Percentiles rank a stretch among this genome's conserved stretches.
phyloP scores from a whole-genome alignment of 2,113 vertebrate genomes.

The Ictidomys tridecemlineatus region DNA sequence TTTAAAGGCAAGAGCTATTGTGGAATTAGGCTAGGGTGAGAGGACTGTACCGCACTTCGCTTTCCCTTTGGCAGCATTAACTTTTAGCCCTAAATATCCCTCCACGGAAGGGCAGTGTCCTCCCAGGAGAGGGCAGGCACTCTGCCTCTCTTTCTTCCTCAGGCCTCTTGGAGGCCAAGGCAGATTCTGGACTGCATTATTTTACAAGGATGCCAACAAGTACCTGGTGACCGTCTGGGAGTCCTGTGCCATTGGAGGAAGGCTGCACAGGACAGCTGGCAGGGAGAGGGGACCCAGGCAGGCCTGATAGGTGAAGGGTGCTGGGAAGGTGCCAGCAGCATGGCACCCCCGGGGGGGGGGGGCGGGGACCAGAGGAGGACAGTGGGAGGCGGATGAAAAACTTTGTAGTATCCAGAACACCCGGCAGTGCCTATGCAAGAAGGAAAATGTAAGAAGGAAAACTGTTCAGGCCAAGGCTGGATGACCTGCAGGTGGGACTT shows the following conservation, averaged over 20 bases:
- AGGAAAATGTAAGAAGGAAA: background rate
- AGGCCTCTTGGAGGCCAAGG: background rate
- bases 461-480: background rate
- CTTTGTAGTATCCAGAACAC: background rate
- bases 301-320: too few species aligned
- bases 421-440: background rate
- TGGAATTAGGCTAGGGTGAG: background rate
- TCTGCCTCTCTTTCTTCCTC: background rate
- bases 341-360: too few species aligned
- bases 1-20: background rate
- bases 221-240: background rate
- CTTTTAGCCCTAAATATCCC: background rate
- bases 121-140: too few species aligned
- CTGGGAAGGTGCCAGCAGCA: background rate
- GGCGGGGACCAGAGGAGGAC: background rate
- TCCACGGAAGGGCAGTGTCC: background rate
- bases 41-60: background rate
- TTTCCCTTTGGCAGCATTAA: background rate
- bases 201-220: background rate
- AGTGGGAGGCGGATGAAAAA: background rate
- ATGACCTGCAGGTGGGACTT: background rate
- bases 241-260: background rate
- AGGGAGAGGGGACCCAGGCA: background rate
- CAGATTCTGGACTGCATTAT: background rate
- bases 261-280: background rate